Evolutionary conservation across 92 coral and sea anemone species (phyloP), one percentile per base, ranked within the genome.

Genomic region (Epizoanthus fatuus): DNA sequence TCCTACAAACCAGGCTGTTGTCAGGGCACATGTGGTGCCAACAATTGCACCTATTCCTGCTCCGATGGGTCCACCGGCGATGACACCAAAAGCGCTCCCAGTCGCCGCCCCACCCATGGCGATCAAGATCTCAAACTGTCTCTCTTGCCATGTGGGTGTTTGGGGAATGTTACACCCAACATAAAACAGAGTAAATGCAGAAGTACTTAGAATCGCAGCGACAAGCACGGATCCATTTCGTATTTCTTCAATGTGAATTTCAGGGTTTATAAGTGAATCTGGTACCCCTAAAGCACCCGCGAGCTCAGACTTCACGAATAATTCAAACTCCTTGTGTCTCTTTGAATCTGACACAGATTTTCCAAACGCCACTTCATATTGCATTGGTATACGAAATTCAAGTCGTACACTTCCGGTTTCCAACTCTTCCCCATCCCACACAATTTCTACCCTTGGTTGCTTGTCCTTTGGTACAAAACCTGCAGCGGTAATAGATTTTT

Each of bases 121-220:
- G 44, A 64, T 64, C 69, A 64, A 14, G 14, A 64, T 64, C 42
- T 64, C 69, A 64, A 64, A 64, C 69, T 29, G 40, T 64, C 14
- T 64, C 14, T 64, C 69, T 16, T 64, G 44, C 69, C 69, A 64
- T 11, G 42, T 32, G 69, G 69, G 40, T 29, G 69, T 64, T 11
- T 64, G 69, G n/a, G 42, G 0, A 0, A 64, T 32, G 16, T 64
- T 29, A 0, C 16, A 25, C 37, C 6, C 69, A 8, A 64, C 17
- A 64, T 64, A 64, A 10, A 64, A 11, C 4, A 64, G 69, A 17
- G 5, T 64, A 3, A 64, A n/a, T 25, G 42, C 69, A 2, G 40
- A 64, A 64, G 69, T 4, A 3, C 2, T 29, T 25, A 64, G 69
- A 25, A 64, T 64, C 69, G 19, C 14, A 4, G 0, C 12, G 0